Evolutionary conservation across 2,888 invertebrate genomes (phyloP).

Genomic region (Polydrusus pterygomalis): DNA sequence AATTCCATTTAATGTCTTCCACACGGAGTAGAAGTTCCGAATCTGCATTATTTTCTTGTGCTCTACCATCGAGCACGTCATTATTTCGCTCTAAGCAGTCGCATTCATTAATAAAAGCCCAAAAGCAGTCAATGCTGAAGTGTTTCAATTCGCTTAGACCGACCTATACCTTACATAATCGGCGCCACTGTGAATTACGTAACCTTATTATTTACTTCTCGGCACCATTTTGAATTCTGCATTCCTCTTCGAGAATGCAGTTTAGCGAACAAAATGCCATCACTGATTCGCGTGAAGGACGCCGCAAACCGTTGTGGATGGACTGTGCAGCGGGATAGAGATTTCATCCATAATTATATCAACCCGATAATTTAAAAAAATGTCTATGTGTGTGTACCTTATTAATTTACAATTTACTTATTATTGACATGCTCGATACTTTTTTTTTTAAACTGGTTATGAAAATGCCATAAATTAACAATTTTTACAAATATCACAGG

Average conservation of each 20-base stretch:
- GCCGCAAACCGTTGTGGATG: conserved; percentile 8
- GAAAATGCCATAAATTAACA: conserved; percentile 9
- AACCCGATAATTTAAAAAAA: background rate
- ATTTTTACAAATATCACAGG: background rate
- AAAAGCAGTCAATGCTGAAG: too few relatives aligned
- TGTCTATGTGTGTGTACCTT: background rate
- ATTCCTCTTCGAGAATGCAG: conserved; percentile 44
- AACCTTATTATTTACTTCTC: conserved; percentile 28
- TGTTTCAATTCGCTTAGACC: too few relatives aligned
- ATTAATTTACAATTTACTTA: background rate
- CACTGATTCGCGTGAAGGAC: conserved; percentile 32
- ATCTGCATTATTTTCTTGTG: too few relatives aligned
- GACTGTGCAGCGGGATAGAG: background rate
- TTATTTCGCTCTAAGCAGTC: too few relatives aligned
- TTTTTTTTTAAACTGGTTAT: background rate
- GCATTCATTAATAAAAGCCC: too few relatives aligned
- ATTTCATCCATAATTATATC: background rate
- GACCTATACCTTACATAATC: too few relatives aligned
- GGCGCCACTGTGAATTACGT: conserved; percentile 46
- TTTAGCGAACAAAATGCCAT: conserved; percentile 21
- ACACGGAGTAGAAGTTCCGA: too few relatives aligned
- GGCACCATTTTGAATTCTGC: conserved; percentile 43
- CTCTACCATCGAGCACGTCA: too few relatives aligned
- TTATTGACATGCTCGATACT: background rate
- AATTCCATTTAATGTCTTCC: too few relatives aligned